These are phyloP conservation scores for Eupeodes luniger DNA, from an alignment of 2,888 invertebrate species.

Conservation along the genomic window DNA sequence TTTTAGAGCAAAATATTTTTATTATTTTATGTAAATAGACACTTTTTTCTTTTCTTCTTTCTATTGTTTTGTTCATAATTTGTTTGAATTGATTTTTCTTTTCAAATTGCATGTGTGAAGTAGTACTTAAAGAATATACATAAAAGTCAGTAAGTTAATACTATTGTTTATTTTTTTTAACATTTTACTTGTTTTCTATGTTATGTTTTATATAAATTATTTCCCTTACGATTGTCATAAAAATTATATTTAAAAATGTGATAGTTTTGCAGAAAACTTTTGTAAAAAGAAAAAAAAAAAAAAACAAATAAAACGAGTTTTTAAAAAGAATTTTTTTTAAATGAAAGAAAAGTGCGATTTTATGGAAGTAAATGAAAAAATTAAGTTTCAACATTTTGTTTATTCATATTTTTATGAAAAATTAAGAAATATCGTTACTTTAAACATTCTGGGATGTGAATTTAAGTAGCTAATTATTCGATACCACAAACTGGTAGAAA, in stretches of 20 bases:
- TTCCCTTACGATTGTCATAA: constrained; percentile 74
- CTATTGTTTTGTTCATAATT: constrained; percentile 42
- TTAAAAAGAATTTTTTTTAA: not conserved
- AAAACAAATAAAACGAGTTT: not conserved
- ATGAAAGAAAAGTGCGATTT: constrained; percentile 1
- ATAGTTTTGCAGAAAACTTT: constrained; percentile 1
- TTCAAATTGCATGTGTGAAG: constrained; percentile 58
- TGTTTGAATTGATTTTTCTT: constrained; percentile 23
- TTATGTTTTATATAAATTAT: constrained; percentile 41
- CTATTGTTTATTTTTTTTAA: constrained; percentile 25
- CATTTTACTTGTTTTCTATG: constrained; percentile 27
- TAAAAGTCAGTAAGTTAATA: constrained; percentile 62
- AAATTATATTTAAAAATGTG: constrained; percentile 75
- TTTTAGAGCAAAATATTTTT: constrained; percentile 78
- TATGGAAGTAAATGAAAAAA: not conserved
- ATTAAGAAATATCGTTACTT: too few species aligned
- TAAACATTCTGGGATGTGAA: too few species aligned
- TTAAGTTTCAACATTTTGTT: too few species aligned
- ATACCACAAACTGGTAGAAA: too few species aligned
- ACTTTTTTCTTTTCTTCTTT: constrained; percentile 48
- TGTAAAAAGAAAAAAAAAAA: not conserved
- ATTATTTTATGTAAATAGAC: constrained; percentile 38
- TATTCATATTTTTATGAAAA: too few species aligned
- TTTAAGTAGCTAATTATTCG: too few species aligned
- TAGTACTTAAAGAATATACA: constrained; percentile 59